Base-by-base conservation (phyloP, 1,140 invertebrate genomes). In the Drosophila yakuba region DNA sequence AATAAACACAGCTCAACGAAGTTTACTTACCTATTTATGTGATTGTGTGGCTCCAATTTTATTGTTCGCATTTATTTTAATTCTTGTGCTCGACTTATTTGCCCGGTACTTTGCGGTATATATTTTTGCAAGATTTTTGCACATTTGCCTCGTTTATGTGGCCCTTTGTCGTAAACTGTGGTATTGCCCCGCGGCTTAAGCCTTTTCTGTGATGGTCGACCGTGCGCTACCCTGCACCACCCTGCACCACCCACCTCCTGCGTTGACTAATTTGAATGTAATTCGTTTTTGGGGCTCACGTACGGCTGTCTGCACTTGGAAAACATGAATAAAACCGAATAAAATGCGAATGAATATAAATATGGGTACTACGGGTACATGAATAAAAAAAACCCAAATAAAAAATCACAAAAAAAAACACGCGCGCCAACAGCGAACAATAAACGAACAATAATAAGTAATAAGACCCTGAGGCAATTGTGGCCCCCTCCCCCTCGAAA, bases 361-460 rank as follows among this genome's bases (percentile, higher is more conserved):
- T 20, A 45, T 63, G 38, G 25, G 38, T 15, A 57, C 11, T 36
- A 52, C 50, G 47, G 12, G 15, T 45, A 45, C 41, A 10, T n/a
- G 4, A 23, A 35, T 23, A 35, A 59, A 25, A 50, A 15, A 44
- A 15, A 44, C 6, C 4, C n/a, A 20, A 23, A 76, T 48, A 68
- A 23, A 32, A 60, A 60, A 57, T 71, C 36, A 62, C 52, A 61
- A 61, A 28, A 66, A 62, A 39, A 62, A 52, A 71, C 64, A 72
- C 44, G 68, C 28, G 66, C 66, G 68, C 52, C 62, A 60, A 73
- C 73, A 60, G 61, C 67, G 76, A 80, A 79, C 76, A 81, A 81
- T 86, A 88, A 86, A 81, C 82, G 78, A 68, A 68, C 79, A 88
- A 88, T 82, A 86, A 83, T 83, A 82, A 85, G 74, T 86, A 85